A percentile compares a stretch with the other conserved stretches of the same genome.
Conservation (phyloP, 2,888 invertebrate species). For the Diarsia dahlii region DNA sequence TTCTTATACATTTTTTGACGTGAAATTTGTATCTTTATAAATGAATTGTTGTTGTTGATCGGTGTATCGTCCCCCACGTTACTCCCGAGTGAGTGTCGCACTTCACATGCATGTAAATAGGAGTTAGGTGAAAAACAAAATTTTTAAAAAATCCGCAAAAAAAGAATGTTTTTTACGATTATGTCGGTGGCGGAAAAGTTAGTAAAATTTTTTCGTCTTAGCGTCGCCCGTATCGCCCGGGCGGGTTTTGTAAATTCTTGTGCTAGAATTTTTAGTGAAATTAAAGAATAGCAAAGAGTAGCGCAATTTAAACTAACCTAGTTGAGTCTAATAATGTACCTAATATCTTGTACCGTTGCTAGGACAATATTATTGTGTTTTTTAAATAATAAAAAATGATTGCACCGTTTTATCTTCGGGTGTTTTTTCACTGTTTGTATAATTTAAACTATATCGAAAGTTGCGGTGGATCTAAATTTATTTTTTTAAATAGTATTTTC, state of each 20-base stretch:
- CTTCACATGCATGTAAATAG: conserved; percentile 87
- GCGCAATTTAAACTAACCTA: conserved; percentile 88
- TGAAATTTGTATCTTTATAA: conserved; percentile 84
- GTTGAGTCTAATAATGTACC: conserved; percentile 87
- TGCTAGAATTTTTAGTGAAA: conserved; percentile 86
- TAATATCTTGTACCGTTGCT: conserved; percentile 86
- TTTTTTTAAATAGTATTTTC: conserved; percentile 78
- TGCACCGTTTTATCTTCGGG: conserved; percentile 82
- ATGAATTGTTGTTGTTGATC: conserved; percentile 81
- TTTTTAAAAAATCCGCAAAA: conserved; percentile 82
- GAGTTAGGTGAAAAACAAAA: conserved; percentile 78
- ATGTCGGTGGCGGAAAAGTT: conserved; percentile 82
- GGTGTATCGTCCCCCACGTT: conserved; percentile 79
- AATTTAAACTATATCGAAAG: conserved; percentile 67
- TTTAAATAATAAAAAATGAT: conserved; percentile 74
- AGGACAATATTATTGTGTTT: conserved; percentile 86
- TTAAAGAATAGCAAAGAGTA: conserved; percentile 87
- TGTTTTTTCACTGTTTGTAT: conserved; percentile 75
- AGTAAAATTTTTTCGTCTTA: conserved; percentile 79
- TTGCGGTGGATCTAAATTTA: conserved; percentile 82
- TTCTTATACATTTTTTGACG: conserved; percentile 78
- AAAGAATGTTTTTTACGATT: conserved; percentile 80
- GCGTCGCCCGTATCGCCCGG: conserved; percentile 69
- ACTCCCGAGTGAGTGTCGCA: conserved; percentile 84
- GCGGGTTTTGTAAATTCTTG: conserved; percentile 79